Evolutionary conservation across 2,797 vertebrate genomes (phyloP).

Genomic region (Sebastes diaconus): DNA sequence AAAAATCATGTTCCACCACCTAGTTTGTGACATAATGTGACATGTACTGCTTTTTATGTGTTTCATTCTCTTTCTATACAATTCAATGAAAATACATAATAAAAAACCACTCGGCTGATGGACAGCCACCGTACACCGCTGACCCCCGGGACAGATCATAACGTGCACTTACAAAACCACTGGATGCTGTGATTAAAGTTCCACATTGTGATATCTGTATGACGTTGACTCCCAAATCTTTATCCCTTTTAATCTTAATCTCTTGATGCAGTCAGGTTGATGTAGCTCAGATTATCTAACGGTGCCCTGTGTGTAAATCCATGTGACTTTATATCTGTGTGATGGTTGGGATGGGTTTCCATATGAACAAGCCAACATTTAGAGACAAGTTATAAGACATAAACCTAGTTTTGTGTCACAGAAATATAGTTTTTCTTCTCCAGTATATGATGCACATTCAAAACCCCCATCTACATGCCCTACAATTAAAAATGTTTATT

Average conservation of each 20-base stretch:
- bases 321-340: neutral
- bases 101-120: neutral
- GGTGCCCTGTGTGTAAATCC: neutral
- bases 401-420: neutral
- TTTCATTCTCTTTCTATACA: neutral
- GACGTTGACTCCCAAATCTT: constrained; percentile 45
- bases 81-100: neutral
- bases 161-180: neutral
- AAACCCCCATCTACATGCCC: neutral
- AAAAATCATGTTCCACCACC: neutral
- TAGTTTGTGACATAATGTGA: neutral
- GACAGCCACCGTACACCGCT: neutral
- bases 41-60: neutral
- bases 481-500: neutral
- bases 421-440: neutral
- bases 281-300: constrained; percentile 59
- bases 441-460: neutral
- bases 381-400: neutral
- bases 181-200: constrained; percentile 47
- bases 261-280: constrained; percentile 50
- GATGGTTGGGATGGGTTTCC: neutral
- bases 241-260: constrained; percentile 74
- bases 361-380: neutral
- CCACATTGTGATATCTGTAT: constrained; percentile 47
- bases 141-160: neutral